Evolutionary conservation across 2,797 vertebrate genomes (phyloP), one percentile per base, ranked within the genome.

Genomic region (Kryptopterus vitreolus): DNA sequence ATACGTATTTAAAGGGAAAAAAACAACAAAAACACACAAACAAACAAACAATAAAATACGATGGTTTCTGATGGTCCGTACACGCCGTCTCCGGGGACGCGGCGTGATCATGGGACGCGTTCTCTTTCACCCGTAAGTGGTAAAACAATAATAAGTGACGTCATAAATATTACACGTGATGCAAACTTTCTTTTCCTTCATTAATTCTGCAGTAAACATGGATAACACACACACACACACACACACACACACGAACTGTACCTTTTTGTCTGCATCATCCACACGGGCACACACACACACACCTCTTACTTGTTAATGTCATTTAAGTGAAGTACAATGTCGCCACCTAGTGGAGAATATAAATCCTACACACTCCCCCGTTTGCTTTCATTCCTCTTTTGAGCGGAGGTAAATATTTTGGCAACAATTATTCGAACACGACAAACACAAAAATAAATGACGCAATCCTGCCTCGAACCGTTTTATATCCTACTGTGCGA

Each of bases 271-370:
- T n/a, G n/a, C n/a, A n/a, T n/a, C 38, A 38, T 9, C 5, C 35
- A 38, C 35, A 38, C 35, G 8, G 4, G 1, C 1, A 13, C 29
- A 33, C 52, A 26, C 16, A 57, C 31, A 79, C 55, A 79, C 29
- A 8, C 53, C 11, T 46, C 4, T 5, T 9, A 22, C 20, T 1
- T 55, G 29, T 53, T 72, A 35, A 33, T 55, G 52, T 22, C 48
- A 77, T 77, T 35, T 48, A 75, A 71, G 52, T 66, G 58, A 75
- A 46, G 15, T 70, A 62, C 57, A 70, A 0, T 85, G 59, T 77
- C 53, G 78, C 83, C 79, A 59, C 68, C 84, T 83, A 62, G 69
- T 80, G 81, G 84, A 6, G 58, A 82, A 85, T 4, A 50, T 1
- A 20, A 26, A 31, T 31, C 13, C 46, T 16, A 48, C 29, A 61